These are phyloP conservation scores for Gymnarchus niloticus DNA, from an alignment of 2,113 vertebrate species.

Conservation along the genomic window DNA sequence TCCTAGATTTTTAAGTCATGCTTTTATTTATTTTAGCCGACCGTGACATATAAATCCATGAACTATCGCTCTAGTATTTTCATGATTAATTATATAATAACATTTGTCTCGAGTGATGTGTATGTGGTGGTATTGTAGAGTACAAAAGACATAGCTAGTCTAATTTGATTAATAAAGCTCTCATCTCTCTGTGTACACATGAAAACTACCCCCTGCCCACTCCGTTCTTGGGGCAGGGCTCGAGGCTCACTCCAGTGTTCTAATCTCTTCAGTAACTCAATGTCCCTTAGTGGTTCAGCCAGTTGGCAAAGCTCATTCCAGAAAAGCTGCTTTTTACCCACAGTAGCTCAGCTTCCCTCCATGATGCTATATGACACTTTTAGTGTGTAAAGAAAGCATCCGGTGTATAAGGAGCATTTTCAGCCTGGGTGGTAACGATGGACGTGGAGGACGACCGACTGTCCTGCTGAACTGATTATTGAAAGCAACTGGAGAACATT, in stretches of 20 bases:
- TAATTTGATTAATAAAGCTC: slow-evolving; percentile 29
- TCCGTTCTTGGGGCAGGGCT: not conserved
- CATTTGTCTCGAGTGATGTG: not conserved
- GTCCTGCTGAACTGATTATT: not conserved
- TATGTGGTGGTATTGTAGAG: not conserved
- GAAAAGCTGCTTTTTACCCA: not conserved
- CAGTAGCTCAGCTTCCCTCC: not conserved
- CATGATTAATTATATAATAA: slow-evolving; percentile 7
- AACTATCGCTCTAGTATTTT: slow-evolving; percentile 2
- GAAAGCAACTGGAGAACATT: not conserved
- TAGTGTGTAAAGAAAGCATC: not conserved
- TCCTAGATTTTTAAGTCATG: slow-evolving; percentile 1
- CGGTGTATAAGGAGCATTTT: not conserved
- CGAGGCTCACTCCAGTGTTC: not conserved
- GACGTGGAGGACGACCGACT: not conserved
- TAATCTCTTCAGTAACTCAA: not conserved
- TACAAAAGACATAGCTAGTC: not conserved
- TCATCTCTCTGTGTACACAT: slow-evolving; percentile 27
- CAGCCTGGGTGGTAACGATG: not conserved
- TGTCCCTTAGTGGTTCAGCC: not conserved
- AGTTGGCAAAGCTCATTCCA: not conserved
- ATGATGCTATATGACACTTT: not conserved
- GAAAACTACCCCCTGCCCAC: not conserved
- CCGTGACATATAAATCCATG: not conserved
- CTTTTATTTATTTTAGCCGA: not conserved